Conservation (phyloP, 2,113 vertebrate species). For the Stegastes partitus region DNA sequence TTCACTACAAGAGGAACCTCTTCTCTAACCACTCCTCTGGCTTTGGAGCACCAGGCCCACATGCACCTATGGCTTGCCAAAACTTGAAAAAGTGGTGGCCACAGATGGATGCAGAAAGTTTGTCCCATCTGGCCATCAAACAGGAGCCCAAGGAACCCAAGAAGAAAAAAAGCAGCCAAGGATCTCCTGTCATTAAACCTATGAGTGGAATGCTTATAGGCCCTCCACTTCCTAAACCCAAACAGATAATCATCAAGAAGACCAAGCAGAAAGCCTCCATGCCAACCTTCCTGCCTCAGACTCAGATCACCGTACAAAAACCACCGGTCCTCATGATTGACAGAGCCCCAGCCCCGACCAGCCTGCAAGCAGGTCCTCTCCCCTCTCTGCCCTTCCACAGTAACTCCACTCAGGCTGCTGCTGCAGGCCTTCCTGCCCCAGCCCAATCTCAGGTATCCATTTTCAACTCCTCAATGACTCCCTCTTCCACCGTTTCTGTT, state of each 20-base stretch:
- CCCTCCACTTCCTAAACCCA: conserved; percentile 85
- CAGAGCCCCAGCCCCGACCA: conserved; percentile 65
- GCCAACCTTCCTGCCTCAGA: conserved; percentile 90
- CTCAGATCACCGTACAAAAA: conserved; percentile 90
- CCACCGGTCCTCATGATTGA: conserved; percentile 72
- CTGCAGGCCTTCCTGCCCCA: conserved; percentile 82
- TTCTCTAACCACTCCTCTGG: conserved; percentile 85
- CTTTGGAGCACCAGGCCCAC: conserved; percentile 62
- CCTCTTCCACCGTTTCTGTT: conserved; percentile 63
- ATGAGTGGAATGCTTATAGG: conserved; percentile 68
- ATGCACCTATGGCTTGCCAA: conserved; percentile 73
- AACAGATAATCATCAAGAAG: conserved; percentile 93
- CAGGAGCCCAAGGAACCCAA: conserved; percentile 92
- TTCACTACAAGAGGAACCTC: conserved; percentile 95
- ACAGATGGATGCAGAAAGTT: conserved; percentile 75
- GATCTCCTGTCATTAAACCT: conserved; percentile 83
- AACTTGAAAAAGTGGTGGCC: conserved; percentile 91
- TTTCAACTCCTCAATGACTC: conserved; percentile 73
- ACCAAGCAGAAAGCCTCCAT: conserved; percentile 91
- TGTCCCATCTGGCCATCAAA: conserved; percentile 82
- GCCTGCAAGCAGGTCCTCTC: conserved; percentile 72
- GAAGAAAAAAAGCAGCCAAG: conserved; percentile 85
- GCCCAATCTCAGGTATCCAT: conserved; percentile 95
- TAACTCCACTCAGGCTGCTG: conserved; percentile 83
- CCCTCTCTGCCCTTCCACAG: conserved; percentile 65